Conservation (phyloP, 2,113 vertebrate genomes). For the Pedetes capensis region DNA sequence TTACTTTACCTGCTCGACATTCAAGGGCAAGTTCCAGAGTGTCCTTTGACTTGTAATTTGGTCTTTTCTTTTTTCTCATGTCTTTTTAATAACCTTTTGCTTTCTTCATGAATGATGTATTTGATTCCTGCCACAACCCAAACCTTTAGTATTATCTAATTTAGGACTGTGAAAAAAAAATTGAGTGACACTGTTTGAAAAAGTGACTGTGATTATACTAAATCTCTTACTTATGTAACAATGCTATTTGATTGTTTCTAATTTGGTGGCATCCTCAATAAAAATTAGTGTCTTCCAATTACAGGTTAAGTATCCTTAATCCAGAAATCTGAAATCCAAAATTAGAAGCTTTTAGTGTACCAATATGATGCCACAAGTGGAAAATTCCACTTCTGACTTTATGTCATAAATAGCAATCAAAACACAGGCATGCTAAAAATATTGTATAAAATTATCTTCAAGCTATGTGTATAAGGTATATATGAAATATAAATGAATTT, state of each 20-base stretch:
- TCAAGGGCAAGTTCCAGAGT: too few relatives aligned
- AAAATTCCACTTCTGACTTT: background rate
- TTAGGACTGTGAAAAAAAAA: background rate
- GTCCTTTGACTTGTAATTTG: too few relatives aligned
- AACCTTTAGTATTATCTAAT: background rate
- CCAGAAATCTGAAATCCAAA: background rate
- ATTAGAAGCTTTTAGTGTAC: background rate
- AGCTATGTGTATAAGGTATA: background rate
- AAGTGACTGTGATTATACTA: background rate
- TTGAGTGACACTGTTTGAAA: background rate
- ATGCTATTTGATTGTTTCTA: conserved; percentile 32
- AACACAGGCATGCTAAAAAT: background rate
- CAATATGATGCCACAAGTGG: background rate
- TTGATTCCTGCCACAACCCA: too few relatives aligned
- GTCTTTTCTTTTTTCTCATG: too few relatives aligned
- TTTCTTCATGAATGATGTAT: too few relatives aligned
- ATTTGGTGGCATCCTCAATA: background rate
- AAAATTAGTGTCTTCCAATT: background rate
- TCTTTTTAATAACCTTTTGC: too few relatives aligned
- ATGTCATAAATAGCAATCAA: too few relatives aligned
- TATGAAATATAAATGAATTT: background rate
- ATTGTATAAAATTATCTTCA: background rate
- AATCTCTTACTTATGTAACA: conserved; percentile 18
- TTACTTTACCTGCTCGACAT: too few relatives aligned
- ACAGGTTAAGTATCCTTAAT: background rate